A percentile compares a stretch with the other conserved stretches of the same genome.
Conservation (phyloP, 2,888 invertebrate species). For the Uropetala carovei region DNA sequence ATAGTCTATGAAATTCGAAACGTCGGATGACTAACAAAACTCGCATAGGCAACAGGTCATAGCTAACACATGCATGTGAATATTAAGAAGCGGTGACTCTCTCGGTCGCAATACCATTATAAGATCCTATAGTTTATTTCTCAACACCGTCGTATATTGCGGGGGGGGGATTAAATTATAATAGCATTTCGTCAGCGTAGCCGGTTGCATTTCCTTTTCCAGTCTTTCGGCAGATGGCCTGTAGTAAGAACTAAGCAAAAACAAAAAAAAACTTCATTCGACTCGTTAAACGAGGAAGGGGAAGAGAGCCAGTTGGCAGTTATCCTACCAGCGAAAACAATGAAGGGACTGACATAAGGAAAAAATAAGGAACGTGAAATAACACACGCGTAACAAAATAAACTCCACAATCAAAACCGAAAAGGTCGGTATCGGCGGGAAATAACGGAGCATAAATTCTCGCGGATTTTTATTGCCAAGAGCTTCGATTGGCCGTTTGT, state of each 20-base stretch:
- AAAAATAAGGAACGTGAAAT: background rate
- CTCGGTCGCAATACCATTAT: no score
- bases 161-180: background rate
- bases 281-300: background rate
- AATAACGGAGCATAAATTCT: background rate
- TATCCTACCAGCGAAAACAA: conserved; percentile 44
- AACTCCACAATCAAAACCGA: background rate
- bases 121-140: no score
- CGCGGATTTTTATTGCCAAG: background rate
- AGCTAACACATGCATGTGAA: no score
- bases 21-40: no score
- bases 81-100: no score
- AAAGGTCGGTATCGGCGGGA: background rate
- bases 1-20: no score
- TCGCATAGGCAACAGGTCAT: no score
- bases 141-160: no score
- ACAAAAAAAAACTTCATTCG: conserved; percentile 29
- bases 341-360: background rate
- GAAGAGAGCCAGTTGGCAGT: conserved; percentile 44
- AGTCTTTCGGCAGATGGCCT: conserved; percentile 29
- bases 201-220: conserved; percentile 45
- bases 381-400: conserved; percentile 35
- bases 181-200: conserved; percentile 31
- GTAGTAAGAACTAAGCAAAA: conserved; percentile 11
- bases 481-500: background rate